These are phyloP conservation scores for Lumbricus terrestris DNA, from an alignment of 2,888 invertebrate genomes.

Conservation along the genomic window DNA sequence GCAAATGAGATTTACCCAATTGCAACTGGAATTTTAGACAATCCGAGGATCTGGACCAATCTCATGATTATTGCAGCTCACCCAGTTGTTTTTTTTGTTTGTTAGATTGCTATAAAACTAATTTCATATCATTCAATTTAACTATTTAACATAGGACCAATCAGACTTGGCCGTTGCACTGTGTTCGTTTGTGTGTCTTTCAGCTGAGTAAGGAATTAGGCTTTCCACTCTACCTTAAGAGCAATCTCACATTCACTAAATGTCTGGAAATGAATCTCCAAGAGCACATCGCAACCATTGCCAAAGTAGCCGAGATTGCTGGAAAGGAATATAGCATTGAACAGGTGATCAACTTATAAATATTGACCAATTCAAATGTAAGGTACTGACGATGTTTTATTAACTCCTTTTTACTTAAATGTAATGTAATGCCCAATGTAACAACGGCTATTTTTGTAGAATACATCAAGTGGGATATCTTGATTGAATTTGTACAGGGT, in stretches of 20 bases:
- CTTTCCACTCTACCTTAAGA: conserved; percentile 69
- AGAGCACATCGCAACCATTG: conserved; percentile 67
- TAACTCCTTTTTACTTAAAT: no score
- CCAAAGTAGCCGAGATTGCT: conserved; percentile 74
- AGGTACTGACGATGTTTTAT: no score
- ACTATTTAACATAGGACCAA: not conserved
- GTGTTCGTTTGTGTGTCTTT: not conserved
- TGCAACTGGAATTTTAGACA: not conserved
- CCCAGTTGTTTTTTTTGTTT: not conserved
- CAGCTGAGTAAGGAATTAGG: conserved; percentile 72
- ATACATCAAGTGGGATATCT: not conserved
- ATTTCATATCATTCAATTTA: not conserved
- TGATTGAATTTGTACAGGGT: not conserved
- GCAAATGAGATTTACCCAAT: not conserved
- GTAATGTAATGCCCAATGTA: no score
- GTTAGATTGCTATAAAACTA: not conserved
- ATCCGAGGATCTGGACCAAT: not conserved
- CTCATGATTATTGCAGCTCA: not conserved
- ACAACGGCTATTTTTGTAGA: not conserved
- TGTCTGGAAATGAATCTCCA: conserved; percentile 75
- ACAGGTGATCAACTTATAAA: conserved; percentile 46
- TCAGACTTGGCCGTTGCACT: not conserved
- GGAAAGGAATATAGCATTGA: conserved; percentile 78
- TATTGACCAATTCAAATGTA: no score
- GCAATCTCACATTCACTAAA: conserved; percentile 73